Evolutionary conservation across 2,113 vertebrate genomes (phyloP).

Genomic region (Seriola dumerili): DNA sequence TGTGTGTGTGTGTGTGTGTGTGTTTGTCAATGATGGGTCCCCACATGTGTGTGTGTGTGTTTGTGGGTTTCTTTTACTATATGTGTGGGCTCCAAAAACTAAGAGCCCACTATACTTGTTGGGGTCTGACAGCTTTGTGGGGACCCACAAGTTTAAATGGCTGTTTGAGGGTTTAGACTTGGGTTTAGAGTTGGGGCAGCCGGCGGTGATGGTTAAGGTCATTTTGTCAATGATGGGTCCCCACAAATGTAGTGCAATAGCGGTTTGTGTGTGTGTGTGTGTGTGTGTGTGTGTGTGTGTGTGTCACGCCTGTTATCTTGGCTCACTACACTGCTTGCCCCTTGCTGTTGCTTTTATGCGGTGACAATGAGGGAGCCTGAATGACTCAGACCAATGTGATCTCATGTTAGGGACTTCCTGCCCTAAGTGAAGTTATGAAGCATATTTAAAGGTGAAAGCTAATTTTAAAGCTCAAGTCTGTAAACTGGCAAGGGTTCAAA

Average conservation of each 20-base stretch:
- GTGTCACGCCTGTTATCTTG: constrained; percentile 28
- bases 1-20: no score
- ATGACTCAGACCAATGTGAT: constrained; percentile 46
- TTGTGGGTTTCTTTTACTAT: not conserved
- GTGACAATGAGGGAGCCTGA: constrained; percentile 23
- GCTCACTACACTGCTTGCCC: not conserved
- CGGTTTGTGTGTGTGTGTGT: not conserved
- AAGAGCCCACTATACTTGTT: no score
- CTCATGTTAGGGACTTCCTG: constrained; percentile 38
- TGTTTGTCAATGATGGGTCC: no score
- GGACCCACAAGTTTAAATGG: no score
- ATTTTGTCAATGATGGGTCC: no score
- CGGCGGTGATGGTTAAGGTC: no score
- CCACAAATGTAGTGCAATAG: no score
- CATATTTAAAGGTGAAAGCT: not conserved
- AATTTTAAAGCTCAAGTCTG: not conserved
- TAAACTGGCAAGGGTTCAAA: not conserved
- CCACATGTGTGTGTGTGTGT: not conserved
- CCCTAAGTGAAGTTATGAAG: no score
- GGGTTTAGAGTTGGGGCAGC: no score
- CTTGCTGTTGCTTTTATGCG: constrained; percentile 8
- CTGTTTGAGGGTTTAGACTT: no score
- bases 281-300: not conserved
- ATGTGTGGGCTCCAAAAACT: no score
- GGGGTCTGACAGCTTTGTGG: no score